Conservation (phyloP, 1,140 invertebrate species). For the Pectinophora gossypiella region DNA sequence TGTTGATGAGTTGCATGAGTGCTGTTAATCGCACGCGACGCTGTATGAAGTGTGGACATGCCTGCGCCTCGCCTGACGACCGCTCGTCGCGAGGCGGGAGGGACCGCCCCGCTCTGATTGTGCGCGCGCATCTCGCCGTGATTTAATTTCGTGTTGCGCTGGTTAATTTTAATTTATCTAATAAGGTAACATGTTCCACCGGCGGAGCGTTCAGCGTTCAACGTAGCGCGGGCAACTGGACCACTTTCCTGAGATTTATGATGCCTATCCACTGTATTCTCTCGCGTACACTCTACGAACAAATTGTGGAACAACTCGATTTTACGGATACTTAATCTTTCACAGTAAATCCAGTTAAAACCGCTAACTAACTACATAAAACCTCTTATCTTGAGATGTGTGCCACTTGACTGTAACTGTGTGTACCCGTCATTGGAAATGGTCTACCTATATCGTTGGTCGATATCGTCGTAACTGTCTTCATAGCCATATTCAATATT, state of each 20-base stretch:
- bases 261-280: not conserved
- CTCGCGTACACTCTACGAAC: not conserved
- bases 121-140: not conserved
- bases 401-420: too few relatives aligned
- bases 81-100: not conserved
- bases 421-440: too few relatives aligned
- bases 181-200: not conserved
- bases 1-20: too few relatives aligned
- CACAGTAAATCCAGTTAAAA: not conserved
- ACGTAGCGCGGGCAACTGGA: not conserved
- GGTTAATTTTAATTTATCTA: constrained; percentile 3
- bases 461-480: too few relatives aligned
- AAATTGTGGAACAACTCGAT: not conserved
- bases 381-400: too few relatives aligned
- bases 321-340: not conserved
- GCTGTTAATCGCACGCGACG: too few relatives aligned
- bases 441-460: too few relatives aligned
- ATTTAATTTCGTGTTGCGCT: not conserved
- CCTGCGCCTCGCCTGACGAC: not conserved
- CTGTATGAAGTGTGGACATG: not conserved
- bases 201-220: not conserved
- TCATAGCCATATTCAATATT: too few relatives aligned
- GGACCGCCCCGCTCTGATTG: not conserved
- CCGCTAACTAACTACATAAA: too few relatives aligned
- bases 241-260: not conserved